Evolutionary conservation across 30 jellyfish, hydroid and myxozoan species (phyloP).

Genomic region (Morbakka virulenta): DNA sequence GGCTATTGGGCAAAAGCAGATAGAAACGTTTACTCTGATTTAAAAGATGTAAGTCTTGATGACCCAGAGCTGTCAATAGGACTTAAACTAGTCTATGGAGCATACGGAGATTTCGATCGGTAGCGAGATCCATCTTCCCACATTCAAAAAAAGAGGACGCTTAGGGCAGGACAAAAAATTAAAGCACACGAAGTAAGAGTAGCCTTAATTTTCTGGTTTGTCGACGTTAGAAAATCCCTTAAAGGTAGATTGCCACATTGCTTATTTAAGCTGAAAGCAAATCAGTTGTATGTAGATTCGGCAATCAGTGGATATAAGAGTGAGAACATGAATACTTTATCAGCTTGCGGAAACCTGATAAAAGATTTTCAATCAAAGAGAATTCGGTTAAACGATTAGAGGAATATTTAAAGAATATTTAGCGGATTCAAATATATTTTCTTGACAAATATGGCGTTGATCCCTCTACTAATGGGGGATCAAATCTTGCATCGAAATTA

Average conservation of each 20-base stretch:
- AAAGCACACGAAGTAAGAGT: constrained; percentile 49
- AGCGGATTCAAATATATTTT: too few species aligned
- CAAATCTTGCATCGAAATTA: constrained; percentile 66
- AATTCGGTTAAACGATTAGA: constrained; percentile 27
- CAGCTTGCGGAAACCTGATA: constrained; percentile 62
- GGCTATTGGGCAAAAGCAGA: too few species aligned
- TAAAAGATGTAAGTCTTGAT: constrained; percentile 36
- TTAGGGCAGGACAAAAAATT: constrained; percentile 21
- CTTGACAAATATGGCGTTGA: constrained; percentile 60
- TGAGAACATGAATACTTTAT: constrained; percentile 59
- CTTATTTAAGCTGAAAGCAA: too few species aligned
- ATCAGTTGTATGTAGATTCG: constrained; percentile 40
- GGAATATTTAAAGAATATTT: constrained; percentile 45
- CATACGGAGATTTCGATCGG: not conserved
- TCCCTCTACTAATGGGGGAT: constrained; percentile 74
- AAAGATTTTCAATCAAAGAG: constrained; percentile 46
- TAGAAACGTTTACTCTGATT: constrained; percentile 72
- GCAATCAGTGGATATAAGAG: constrained; percentile 47
- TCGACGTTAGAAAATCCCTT: constrained; percentile 47
- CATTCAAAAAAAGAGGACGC: constrained; percentile 2
- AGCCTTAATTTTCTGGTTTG: constrained; percentile 31
- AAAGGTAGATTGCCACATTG: constrained; percentile 53
- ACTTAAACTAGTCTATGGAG: constrained; percentile 52
- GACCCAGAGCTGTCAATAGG: constrained; percentile 62
- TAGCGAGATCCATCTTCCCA: constrained; percentile 19